These are phyloP conservation scores for Cerastis rubricosa DNA, from an alignment of 2,888 invertebrate species.

Conservation along the genomic window DNA sequence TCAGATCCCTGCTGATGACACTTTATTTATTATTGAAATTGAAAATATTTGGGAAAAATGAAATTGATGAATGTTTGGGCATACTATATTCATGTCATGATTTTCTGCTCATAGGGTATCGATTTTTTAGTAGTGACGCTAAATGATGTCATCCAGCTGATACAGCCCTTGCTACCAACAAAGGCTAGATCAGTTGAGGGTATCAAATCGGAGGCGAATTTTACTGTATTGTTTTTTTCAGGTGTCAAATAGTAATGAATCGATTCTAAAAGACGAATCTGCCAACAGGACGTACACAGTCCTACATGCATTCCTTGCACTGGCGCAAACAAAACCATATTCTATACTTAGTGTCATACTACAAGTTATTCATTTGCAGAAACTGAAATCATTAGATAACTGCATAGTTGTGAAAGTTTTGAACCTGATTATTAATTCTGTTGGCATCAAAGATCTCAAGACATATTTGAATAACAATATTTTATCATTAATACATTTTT, in stretches of 20 bases:
- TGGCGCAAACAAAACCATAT: slow-evolving; percentile 88
- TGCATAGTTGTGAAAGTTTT: slow-evolving; percentile 85
- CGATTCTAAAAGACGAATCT: slow-evolving; percentile 90
- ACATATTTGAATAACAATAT: slow-evolving; percentile 84
- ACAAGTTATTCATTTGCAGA: slow-evolving; percentile 88
- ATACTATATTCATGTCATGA: background rate
- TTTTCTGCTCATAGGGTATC: background rate
- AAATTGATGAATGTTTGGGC: background rate
- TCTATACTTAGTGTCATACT: slow-evolving; percentile 89
- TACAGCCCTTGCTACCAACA: background rate
- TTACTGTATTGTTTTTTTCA: slow-evolving; percentile 71
- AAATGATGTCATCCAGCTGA: background rate
- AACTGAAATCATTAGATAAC: slow-evolving; percentile 87
- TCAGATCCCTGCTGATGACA: background rate
- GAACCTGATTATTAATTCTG: slow-evolving; percentile 75
- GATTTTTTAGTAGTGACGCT: background rate
- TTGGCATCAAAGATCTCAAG: slow-evolving; percentile 74
- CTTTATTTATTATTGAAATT: background rate
- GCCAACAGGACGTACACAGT: slow-evolving; percentile 90
- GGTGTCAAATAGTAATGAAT: slow-evolving; percentile 80
- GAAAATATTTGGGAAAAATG: background rate
- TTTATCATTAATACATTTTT: slow-evolving; percentile 86
- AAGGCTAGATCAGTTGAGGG: background rate
- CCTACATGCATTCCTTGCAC: slow-evolving; percentile 89
- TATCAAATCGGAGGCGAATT: background rate